These are phyloP conservation scores for Psilanteris sp. DNA, from an alignment of 1,140 invertebrate genomes.

Conservation along the genomic window DNA sequence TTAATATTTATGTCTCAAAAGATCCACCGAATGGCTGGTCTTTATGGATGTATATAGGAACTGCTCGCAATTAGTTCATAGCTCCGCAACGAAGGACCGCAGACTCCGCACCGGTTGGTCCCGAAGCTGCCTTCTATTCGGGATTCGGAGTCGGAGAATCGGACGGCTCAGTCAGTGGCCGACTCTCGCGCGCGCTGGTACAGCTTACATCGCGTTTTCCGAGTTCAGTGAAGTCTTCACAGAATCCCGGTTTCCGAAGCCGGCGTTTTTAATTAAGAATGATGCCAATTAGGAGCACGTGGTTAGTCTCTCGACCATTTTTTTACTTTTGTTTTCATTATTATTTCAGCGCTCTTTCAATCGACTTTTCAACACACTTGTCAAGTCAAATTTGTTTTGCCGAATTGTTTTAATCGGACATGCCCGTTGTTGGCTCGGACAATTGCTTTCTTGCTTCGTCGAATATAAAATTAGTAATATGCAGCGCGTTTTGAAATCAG, in stretches of 20 bases:
- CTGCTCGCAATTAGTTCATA: conserved; percentile 51
- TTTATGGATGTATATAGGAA: conserved; percentile 16
- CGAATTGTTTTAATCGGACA: no score
- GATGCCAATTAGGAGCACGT: conserved; percentile 72
- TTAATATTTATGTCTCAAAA: conserved; percentile 6
- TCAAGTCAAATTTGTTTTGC: no score
- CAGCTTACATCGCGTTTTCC: conserved; percentile 64
- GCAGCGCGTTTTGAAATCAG: no score
- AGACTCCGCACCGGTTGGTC: conserved; percentile 63
- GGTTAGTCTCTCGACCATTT: conserved; percentile 68
- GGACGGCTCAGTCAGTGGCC: conserved; percentile 75
- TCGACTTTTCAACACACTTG: no score
- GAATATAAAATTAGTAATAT: no score
- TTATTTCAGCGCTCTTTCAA: no score
- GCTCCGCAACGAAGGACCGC: conserved; percentile 67
- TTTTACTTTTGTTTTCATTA: no score
- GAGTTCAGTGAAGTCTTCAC: conserved; percentile 43
- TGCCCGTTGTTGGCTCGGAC: no score
- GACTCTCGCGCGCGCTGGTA: conserved; percentile 76
- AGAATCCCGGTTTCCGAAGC: conserved; percentile 43
- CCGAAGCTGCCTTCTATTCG: conserved; percentile 67
- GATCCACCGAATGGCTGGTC: conserved; percentile 9
- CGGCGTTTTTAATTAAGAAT: conserved; percentile 66
- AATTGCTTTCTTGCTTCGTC: no score
- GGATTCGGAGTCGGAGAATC: conserved; percentile 57